A percentile compares a stretch with the other conserved stretches of the same genome.
Conservation (phyloP, 2,888 invertebrate genomes). For the Slavum lentiscoides region DNA sequence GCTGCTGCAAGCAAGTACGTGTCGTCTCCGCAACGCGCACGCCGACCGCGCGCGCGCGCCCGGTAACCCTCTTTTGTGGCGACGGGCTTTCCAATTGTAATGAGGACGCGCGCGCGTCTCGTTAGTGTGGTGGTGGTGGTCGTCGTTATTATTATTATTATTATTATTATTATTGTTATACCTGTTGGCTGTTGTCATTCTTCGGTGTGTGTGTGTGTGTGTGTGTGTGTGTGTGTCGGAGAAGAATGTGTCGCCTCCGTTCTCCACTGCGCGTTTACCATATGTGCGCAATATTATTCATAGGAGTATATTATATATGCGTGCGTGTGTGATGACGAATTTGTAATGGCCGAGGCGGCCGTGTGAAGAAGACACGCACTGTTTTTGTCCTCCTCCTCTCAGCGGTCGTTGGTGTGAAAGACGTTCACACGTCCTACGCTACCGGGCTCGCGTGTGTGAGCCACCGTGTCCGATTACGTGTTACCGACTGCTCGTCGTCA, state of each 20-base stretch:
- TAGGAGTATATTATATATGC: background rate
- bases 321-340: constrained; percentile 38
- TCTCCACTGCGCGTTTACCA: background rate
- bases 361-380: constrained; percentile 33
- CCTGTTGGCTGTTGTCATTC: constrained; percentile 30
- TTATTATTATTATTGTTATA: too few relatives aligned
- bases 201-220: background rate
- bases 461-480: constrained; percentile 45
- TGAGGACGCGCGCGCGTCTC: background rate
- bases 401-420: background rate
- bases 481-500: constrained; percentile 16
- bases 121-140: background rate
- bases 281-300: constrained; percentile 31
- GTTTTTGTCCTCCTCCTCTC: too few relatives aligned
- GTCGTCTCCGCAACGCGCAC: background rate
- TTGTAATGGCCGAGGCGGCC: constrained; percentile 43
- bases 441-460: background rate
- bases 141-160: too few relatives aligned
- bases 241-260: constrained; percentile 36
- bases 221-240: background rate
- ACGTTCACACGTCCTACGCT: constrained; percentile 46
- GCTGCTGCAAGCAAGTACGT: too few relatives aligned
- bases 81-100: background rate
- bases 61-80: constrained; percentile 41
- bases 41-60: background rate